These are phyloP conservation scores for Acrocephalus kingi DNA, from an alignment of 2,113 vertebrate species.

Conservation along the genomic window DNA sequence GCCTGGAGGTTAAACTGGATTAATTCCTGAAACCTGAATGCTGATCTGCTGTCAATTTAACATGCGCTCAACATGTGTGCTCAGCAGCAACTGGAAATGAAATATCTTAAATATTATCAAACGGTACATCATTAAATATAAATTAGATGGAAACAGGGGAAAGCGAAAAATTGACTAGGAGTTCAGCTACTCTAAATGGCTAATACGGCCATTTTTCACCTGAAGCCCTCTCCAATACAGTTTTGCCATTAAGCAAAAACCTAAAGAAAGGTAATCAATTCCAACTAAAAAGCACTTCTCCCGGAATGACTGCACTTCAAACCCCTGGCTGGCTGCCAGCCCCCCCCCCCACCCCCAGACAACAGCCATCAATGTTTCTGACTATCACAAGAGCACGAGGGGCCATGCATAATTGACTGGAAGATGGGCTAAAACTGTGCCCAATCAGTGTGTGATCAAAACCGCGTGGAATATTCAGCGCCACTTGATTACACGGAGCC, in stretches of 20 bases:
- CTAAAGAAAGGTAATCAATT: constrained; percentile 81
- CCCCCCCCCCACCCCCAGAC: constrained; percentile 62
- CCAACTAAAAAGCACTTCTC: constrained; percentile 81
- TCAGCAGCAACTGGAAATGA: background rate
- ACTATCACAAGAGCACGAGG: constrained; percentile 71
- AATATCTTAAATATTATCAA: constrained; percentile 55
- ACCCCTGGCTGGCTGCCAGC: constrained; percentile 76
- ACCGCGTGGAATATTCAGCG: constrained; percentile 79
- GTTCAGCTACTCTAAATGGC: constrained; percentile 66
- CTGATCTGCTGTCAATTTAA: background rate
- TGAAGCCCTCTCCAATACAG: constrained; percentile 74
- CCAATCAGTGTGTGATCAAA: constrained; percentile 85
- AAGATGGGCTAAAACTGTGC: constrained; percentile 86
- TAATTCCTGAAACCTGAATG: background rate
- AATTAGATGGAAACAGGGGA: constrained; percentile 68
- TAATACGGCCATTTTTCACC: constrained; percentile 74
- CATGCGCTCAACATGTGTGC: constrained; percentile 16
- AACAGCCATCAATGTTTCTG: constrained; percentile 73
- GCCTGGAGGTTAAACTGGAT: constrained; percentile 29
- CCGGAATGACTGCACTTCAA: constrained; percentile 70
- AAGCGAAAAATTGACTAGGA: constrained; percentile 73
- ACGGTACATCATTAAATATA: constrained; percentile 59
- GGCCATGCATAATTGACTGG: constrained; percentile 85
- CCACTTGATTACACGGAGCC: constrained; percentile 81
- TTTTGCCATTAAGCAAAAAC: constrained; percentile 77